phyloP scores from a whole-genome alignment of 2,888 invertebrate genomes.

The Eilema sororculum region DNA sequence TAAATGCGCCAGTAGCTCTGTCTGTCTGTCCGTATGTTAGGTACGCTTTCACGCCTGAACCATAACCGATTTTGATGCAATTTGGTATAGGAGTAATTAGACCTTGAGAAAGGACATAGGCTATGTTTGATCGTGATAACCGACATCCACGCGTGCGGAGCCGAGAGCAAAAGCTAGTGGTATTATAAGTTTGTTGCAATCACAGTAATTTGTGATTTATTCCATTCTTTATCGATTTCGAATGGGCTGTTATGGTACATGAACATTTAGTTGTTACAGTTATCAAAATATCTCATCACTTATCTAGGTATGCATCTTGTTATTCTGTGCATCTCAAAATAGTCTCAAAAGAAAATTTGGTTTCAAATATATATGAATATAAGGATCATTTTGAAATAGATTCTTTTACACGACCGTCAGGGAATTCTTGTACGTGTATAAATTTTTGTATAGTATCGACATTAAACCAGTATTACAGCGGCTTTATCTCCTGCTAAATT shows the following conservation, averaged over 20 bases:
- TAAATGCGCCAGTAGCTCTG: no score
- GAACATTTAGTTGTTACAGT: constrained; percentile 43
- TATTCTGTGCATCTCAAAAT: constrained; percentile 10
- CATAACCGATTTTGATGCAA: no score
- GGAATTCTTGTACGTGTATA: constrained; percentile 43
- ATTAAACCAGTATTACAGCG: constrained; percentile 62
- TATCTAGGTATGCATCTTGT: constrained; percentile 38
- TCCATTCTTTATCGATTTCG: constrained; percentile 33
- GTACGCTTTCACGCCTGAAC: no score
- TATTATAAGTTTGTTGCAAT: constrained; percentile 38
- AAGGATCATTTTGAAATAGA: constrained; percentile 33
- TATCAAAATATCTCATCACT: constrained; percentile 39
- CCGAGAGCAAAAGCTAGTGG: no score
- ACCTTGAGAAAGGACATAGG: no score
- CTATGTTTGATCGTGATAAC: no score
- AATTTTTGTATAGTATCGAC: constrained; percentile 63
- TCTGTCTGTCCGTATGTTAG: no score
- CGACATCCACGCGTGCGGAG: no score
- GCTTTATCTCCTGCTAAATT: constrained; percentile 71
- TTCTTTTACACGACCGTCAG: constrained; percentile 25
- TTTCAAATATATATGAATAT: not conserved
- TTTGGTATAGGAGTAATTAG: no score
- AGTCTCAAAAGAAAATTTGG: not conserved
- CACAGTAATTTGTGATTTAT: constrained; percentile 49
- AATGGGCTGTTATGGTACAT: constrained; percentile 40